Evolutionary conservation across 2,888 invertebrate genomes (phyloP).

Genomic region (Mylabris sibirica): DNA sequence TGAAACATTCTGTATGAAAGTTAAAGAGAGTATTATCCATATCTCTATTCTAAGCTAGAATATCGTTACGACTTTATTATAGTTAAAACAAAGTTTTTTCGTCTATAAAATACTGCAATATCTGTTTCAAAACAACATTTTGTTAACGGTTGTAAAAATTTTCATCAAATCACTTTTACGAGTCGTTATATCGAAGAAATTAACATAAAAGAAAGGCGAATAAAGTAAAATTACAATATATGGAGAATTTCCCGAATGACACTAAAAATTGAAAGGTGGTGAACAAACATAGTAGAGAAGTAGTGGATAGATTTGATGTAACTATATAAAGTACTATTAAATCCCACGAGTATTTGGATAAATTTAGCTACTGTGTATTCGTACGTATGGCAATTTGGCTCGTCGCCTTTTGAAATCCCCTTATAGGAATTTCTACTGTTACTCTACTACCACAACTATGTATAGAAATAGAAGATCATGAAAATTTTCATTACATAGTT

Average conservation of each 20-base stretch:
- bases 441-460: background rate
- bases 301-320: background rate
- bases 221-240: background rate
- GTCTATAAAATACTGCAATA: background rate
- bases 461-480: background rate
- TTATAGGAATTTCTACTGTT: background rate
- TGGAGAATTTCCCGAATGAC: background rate
- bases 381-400: background rate
- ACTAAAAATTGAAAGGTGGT: background rate
- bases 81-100: background rate
- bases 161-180: background rate
- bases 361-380: background rate
- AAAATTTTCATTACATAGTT: background rate
- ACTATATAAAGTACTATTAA: background rate
- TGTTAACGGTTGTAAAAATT: background rate
- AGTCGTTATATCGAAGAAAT: background rate
- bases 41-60: background rate
- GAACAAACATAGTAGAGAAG: background rate
- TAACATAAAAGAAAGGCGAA: background rate
- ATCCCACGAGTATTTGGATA: background rate
- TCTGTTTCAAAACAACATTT: background rate
- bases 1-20: background rate
- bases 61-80: background rate
- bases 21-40: too few relatives aligned
- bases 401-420: background rate